A percentile compares a stretch with the other conserved stretches of the same genome.
Evolutionary conservation across 2,113 vertebrate species (phyloP).

Genomic region (Calidris pugnax): DNA sequence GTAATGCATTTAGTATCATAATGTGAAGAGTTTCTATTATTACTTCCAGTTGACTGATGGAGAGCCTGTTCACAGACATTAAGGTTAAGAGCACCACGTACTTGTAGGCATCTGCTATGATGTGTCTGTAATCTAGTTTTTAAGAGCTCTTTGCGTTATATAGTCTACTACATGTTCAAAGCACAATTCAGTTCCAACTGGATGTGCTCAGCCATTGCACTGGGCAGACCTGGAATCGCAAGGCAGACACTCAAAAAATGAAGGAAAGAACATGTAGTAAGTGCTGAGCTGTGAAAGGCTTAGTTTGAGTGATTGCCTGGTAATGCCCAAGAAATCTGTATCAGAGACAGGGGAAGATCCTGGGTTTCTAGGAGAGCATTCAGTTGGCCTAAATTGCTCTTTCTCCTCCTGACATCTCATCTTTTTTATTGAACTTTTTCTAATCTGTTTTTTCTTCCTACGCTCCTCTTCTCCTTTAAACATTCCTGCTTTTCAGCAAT

Average conservation of each 20-base stretch:
- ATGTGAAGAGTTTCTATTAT: neutral
- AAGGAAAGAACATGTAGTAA: neutral
- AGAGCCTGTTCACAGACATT: neutral
- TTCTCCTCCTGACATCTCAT: neutral
- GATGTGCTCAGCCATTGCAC: neutral
- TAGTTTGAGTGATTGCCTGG: neutral
- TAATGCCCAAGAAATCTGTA: neutral
- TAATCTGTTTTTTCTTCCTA: neutral
- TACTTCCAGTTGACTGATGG: neutral
- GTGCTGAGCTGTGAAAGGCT: neutral
- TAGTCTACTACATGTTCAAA: neutral
- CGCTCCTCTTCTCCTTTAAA: neutral
- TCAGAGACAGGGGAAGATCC: neutral
- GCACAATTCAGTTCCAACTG: neutral
- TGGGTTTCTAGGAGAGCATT: neutral
- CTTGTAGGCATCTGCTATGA: neutral
- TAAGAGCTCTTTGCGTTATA: neutral
- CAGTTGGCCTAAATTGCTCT: neutral
- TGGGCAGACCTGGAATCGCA: neutral
- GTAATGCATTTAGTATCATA: neutral
- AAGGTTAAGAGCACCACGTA: neutral
- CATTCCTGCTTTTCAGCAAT: neutral
- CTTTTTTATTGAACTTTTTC: neutral
- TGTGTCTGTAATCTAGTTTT: neutral
- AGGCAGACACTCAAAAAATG: neutral